Conservation (phyloP, 2,113 vertebrate species). For the Gambusia holbrooki region DNA sequence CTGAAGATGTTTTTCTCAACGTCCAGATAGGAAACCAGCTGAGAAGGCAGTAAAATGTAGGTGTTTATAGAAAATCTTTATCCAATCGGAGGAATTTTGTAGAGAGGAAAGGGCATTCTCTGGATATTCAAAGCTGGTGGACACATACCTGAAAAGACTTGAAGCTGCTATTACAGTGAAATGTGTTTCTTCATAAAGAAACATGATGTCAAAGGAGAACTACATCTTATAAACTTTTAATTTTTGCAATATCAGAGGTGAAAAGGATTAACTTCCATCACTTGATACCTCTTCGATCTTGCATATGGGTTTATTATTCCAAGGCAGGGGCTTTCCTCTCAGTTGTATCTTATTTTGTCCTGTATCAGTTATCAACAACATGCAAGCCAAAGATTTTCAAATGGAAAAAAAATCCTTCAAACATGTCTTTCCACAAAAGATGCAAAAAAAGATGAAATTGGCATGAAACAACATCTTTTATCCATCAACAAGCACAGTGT, state of each 20-base stretch:
- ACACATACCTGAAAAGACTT: no score
- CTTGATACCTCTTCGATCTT: conserved; percentile 1
- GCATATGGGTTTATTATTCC: neutral
- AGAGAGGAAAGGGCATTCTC: no score
- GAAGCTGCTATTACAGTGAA: neutral
- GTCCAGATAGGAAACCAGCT: no score
- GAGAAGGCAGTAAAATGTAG: no score
- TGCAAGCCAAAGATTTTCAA: conserved; percentile 9
- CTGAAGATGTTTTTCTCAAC: neutral
- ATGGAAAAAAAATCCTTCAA: conserved; percentile 6
- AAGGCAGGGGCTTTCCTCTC: neutral
- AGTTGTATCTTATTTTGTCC: neutral
- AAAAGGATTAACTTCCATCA: neutral
- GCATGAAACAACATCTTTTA: conserved; percentile 44
- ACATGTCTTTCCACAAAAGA: conserved; percentile 35
- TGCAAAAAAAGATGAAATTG: conserved; percentile 13
- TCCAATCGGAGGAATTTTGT: no score
- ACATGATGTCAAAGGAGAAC: neutral
- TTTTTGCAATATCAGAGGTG: neutral
- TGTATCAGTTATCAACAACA: neutral
- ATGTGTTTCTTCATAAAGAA: neutral
- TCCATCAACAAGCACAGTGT: conserved; percentile 35
- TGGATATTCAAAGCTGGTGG: no score
- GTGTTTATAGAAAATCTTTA: no score
- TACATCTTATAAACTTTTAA: neutral